A percentile compares a stretch with the other conserved stretches of the same genome.
Conservation (phyloP, 2,888 invertebrate species). For the Nephrocerus scutellatus region DNA sequence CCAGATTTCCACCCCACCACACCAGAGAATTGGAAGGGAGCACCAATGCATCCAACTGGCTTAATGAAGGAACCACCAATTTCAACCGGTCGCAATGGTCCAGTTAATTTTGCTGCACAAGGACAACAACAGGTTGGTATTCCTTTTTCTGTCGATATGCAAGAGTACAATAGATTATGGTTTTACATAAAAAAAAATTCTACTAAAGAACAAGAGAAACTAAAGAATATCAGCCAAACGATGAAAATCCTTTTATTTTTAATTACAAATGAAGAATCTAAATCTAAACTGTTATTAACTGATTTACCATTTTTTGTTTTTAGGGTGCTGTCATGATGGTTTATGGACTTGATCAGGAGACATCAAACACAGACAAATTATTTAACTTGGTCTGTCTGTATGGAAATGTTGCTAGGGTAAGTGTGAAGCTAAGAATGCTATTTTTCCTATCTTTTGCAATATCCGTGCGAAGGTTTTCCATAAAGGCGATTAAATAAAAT, state of each 20-base stretch:
- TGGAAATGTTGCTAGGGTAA: conserved; percentile 95
- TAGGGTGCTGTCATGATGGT: conserved; percentile 96
- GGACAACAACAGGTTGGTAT: conserved; percentile 44
- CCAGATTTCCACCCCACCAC: conserved; percentile 47
- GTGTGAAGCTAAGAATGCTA: conserved; percentile 32
- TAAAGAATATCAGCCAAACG: too few species aligned
- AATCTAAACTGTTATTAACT: background rate
- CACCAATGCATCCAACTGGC: conserved; percentile 48
- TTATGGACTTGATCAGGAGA: conserved; percentile 88
- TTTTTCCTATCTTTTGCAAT: too few species aligned
- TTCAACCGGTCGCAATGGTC: conserved; percentile 47
- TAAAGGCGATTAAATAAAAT: background rate
- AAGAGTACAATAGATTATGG: too few species aligned
- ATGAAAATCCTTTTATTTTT: too few species aligned
- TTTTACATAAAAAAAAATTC: too few species aligned
- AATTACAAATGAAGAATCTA: too few species aligned
- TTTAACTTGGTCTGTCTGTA: conserved; percentile 99
- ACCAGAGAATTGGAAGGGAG: conserved; percentile 47
- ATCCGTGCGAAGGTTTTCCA: background rate
- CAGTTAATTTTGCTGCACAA: conserved; percentile 44
- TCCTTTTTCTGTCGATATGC: background rate
- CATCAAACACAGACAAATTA: conserved; percentile 90
- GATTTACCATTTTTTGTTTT: conserved; percentile 42
- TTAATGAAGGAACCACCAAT: conserved; percentile 57
- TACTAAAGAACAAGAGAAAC: too few species aligned